Conservation (phyloP, 2,888 invertebrate species). For the Nemapogon koenigi region DNA sequence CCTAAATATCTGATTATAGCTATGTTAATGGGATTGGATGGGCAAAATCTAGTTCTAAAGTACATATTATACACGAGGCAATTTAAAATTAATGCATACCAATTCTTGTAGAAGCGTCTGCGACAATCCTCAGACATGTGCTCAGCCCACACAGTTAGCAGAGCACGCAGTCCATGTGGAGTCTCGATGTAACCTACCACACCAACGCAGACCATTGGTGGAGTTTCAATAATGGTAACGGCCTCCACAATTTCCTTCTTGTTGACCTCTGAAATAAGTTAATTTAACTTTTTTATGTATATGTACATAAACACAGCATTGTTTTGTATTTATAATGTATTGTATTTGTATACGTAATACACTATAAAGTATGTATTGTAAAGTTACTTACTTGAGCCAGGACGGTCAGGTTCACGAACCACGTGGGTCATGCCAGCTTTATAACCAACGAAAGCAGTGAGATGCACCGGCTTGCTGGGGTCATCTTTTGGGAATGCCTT, state of each 20-base stretch:
- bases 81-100: conserved; percentile 75
- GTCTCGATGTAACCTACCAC: conserved; percentile 99
- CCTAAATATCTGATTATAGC: too few relatives aligned
- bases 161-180: conserved; percentile 92
- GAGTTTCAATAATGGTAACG: conserved; percentile 97
- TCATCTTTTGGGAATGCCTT: conserved; percentile 99
- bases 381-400: conserved; percentile 92
- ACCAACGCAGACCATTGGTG: conserved; percentile 97
- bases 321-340: background rate
- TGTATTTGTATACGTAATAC: background rate
- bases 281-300: background rate
- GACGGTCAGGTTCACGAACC: conserved; percentile 97
- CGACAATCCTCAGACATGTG: conserved; percentile 98
- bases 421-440: conserved; percentile 99
- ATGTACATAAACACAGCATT: too few relatives aligned
- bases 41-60: too few relatives aligned
- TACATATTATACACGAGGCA: too few relatives aligned
- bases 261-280: conserved; percentile 91
- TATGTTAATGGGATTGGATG: too few relatives aligned
- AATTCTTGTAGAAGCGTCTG: conserved; percentile 99
- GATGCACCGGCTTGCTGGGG: conserved; percentile 92
- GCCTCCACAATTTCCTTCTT: conserved; percentile 99
- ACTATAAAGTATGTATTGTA: background rate
- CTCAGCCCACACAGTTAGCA: conserved; percentile 98
- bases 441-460: conserved; percentile 97